These are phyloP conservation scores for Cydia amplana DNA, from an alignment of 1,140 invertebrate species.

Conservation along the genomic window DNA sequence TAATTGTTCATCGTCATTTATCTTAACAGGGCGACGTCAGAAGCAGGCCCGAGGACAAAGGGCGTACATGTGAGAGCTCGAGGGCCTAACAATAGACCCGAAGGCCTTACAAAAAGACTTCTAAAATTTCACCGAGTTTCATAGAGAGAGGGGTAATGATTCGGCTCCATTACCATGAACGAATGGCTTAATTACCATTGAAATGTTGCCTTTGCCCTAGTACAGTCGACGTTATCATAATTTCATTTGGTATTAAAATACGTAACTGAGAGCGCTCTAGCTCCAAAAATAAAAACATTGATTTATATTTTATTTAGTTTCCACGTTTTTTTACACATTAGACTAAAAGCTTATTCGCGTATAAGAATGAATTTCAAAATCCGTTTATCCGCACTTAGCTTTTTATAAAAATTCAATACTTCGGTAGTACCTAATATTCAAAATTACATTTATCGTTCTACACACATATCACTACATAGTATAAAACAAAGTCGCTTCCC, in stretches of 20 bases:
- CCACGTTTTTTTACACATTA: no score
- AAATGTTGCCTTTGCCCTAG: not conserved
- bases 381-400: no score
- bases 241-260: not conserved
- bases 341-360: no score
- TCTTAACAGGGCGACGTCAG: slow-evolving; percentile 46
- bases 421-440: no score
- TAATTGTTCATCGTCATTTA: slow-evolving; percentile 47
- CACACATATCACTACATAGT: no score
- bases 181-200: slow-evolving; percentile 24
- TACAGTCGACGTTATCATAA: not conserved
- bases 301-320: no score
- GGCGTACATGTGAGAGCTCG: slow-evolving; percentile 43
- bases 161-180: slow-evolving; percentile 32
- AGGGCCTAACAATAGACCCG: slow-evolving; percentile 42
- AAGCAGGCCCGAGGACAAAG: slow-evolving; percentile 45
- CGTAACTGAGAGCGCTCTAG: not conserved
- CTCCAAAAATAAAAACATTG: not conserved
- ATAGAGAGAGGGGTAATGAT: slow-evolving; percentile 39
- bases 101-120: slow-evolving; percentile 43
- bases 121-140: slow-evolving; percentile 44
- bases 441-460: no score
- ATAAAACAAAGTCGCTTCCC: no score
- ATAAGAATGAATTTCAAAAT: no score
- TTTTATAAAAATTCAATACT: no score